A percentile compares a stretch with the other conserved stretches of the same genome.
Conservation (phyloP, 2,797 vertebrate genomes). For the Tenualosa ilisha region DNA sequence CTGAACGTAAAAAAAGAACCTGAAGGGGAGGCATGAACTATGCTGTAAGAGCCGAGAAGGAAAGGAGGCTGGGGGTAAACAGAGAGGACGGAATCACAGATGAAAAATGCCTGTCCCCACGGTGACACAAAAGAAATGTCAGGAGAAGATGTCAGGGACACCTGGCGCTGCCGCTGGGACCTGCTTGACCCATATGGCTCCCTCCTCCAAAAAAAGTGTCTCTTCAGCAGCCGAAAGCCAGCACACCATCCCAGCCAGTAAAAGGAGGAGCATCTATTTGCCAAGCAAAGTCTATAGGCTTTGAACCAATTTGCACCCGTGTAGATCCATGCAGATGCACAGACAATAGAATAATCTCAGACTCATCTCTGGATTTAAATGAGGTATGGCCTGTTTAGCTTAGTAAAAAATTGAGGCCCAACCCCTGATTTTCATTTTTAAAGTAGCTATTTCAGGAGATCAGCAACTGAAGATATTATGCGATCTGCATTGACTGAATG, state of each 20-base stretch:
- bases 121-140: constrained; percentile 62
- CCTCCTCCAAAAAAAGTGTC: background rate
- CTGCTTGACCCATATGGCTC: background rate
- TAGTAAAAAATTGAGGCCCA: background rate
- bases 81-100: constrained; percentile 48
- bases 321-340: background rate
- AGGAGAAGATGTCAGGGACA: constrained; percentile 63
- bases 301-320: background rate
- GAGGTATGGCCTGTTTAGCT: background rate
- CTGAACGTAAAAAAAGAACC: constrained; percentile 40
- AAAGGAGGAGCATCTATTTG: background rate
- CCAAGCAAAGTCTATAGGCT: background rate
- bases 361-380: background rate
- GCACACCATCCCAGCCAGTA: too few relatives aligned
- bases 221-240: too few relatives aligned
- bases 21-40: constrained; percentile 45
- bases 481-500: background rate
- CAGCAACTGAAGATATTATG: background rate
- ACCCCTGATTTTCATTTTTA: background rate
- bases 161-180: constrained; percentile 41
- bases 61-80: background rate
- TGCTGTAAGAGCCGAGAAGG: constrained; percentile 50
- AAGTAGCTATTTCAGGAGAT: background rate
- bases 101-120: constrained; percentile 59
- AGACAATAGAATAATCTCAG: background rate